Conservation (phyloP, 2,888 invertebrate genomes). For the Synanthedon formicaeformis region DNA sequence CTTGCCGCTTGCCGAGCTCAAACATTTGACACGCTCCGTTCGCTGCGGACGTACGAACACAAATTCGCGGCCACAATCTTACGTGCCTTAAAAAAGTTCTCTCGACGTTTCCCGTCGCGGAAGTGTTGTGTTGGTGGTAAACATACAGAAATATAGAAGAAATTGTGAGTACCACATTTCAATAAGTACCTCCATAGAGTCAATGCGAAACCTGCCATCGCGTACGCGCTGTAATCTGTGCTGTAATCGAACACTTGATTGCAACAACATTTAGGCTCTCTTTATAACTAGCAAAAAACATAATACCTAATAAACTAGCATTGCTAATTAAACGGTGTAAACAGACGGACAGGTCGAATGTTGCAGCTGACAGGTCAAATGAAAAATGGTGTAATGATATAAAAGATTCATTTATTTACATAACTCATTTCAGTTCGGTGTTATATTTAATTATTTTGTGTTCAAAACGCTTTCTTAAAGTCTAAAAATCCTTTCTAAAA, state of each 20-base stretch:
- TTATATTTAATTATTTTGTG: too few species aligned
- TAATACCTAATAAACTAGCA: too few species aligned
- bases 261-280: slow-evolving; percentile 1
- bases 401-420: too few species aligned
- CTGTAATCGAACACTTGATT: slow-evolving; percentile 23
- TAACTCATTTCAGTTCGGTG: too few species aligned
- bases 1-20: slow-evolving; percentile 31
- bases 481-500: too few species aligned
- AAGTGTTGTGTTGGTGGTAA: slow-evolving; percentile 24
- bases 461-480: too few species aligned
- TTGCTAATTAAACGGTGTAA: too few species aligned
- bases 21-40: slow-evolving; percentile 35
- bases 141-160: slow-evolving; percentile 16
- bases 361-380: too few species aligned
- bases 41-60: slow-evolving; percentile 35
- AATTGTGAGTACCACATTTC: slow-evolving; percentile 39
- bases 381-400: too few species aligned
- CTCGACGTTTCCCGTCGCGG: slow-evolving; percentile 14
- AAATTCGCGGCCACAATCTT: slow-evolving; percentile 5
- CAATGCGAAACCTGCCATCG: slow-evolving; percentile 9
- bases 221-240: too few species aligned
- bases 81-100: slow-evolving; percentile 5
- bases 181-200: slow-evolving; percentile 5
- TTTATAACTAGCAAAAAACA: too few species aligned
- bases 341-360: too few species aligned